phyloP scores from a whole-genome alignment of 2,888 invertebrate species.

The Pristionchus entomophagus region DNA sequence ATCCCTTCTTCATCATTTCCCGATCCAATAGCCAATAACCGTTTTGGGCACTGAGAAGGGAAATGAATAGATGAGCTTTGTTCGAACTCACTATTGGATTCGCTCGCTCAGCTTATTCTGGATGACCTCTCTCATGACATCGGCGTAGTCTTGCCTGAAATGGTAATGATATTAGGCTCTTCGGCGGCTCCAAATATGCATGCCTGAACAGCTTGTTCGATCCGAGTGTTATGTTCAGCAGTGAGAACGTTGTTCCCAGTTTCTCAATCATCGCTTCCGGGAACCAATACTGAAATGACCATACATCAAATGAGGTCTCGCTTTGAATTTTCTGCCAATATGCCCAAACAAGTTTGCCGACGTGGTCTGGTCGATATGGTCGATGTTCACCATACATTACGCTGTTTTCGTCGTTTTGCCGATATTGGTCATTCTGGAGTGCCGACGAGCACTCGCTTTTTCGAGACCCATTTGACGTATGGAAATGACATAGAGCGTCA shows the following conservation, averaged over 20 bases:
- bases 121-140: constrained; percentile 19
- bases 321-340: too few species aligned
- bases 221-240: constrained; percentile 48
- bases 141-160: constrained; percentile 34
- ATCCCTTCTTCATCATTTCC: not conserved
- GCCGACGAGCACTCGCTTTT: too few species aligned
- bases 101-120: not conserved
- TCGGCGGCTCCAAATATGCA: not conserved
- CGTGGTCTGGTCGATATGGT: too few species aligned
- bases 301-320: too few species aligned
- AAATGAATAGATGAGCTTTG: not conserved
- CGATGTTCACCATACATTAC: too few species aligned
- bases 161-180: too few species aligned
- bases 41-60: not conserved
- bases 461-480: too few species aligned
- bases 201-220: too few species aligned
- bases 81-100: not conserved
- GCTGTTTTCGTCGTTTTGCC: too few species aligned
- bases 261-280: not conserved
- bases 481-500: too few species aligned
- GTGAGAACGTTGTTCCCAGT: not conserved
- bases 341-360: too few species aligned
- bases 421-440: too few species aligned
- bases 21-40: not conserved
- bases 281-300: constrained; percentile 58